Conservation (phyloP, 1,140 invertebrate genomes). For the Drosophila ambigua region DNA sequence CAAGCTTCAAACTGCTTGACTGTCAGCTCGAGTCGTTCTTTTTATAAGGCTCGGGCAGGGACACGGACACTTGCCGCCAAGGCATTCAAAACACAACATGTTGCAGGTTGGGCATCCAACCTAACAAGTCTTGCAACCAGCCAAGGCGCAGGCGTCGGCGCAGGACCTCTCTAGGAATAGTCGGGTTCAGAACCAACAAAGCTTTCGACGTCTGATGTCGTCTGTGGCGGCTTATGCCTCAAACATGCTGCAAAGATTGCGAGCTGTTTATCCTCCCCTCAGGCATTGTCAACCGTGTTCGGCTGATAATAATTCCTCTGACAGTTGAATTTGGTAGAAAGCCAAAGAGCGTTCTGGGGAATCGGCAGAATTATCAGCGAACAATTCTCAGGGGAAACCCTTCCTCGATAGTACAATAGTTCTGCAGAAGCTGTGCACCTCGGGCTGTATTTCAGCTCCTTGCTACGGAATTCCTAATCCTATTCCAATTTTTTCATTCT, state of each 20-base stretch:
- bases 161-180: conserved; percentile 16
- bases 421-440: background rate
- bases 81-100: conserved; percentile 78
- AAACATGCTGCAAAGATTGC: conserved; percentile 32
- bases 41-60: conserved; percentile 59
- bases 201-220: conserved; percentile 25
- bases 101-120: conserved; percentile 61
- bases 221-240: background rate
- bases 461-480: conserved; percentile 2
- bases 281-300: conserved; percentile 17
- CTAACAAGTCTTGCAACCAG: conserved; percentile 47
- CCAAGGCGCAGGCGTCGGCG: conserved; percentile 39
- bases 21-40: conserved; percentile 26
- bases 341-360: conserved; percentile 8
- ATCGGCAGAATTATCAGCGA: conserved; percentile 44
- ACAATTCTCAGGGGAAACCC: background rate
- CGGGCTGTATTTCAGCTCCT: too few relatives aligned
- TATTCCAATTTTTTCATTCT: background rate
- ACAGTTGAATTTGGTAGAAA: conserved; percentile 50
- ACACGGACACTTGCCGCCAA: conserved; percentile 41
- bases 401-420: too few relatives aligned
- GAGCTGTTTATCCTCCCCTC: conserved; percentile 9
- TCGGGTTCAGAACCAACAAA: conserved; percentile 46
- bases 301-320: conserved; percentile 35
- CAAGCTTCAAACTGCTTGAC: conserved; percentile 50